Conservation (phyloP, 1,140 invertebrate species). For the Psix sp. region DNA sequence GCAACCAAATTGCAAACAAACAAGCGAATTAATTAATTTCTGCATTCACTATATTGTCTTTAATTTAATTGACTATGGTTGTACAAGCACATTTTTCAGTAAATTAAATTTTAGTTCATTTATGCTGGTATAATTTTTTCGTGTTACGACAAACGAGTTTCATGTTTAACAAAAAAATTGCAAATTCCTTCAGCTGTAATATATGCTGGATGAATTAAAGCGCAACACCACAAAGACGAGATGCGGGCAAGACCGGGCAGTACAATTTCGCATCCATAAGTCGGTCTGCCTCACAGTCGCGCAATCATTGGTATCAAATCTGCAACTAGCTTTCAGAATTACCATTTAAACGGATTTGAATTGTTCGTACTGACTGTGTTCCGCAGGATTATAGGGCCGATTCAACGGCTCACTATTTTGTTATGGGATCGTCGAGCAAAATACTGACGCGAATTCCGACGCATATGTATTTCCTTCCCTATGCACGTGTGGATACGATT, state of each 20-base stretch:
- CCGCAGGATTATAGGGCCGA: constrained; percentile 64
- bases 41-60: too few species aligned
- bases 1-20: constrained; percentile 52
- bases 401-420: constrained; percentile 48
- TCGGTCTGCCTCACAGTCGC: constrained; percentile 24
- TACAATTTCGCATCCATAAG: constrained; percentile 41
- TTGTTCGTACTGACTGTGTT: constrained; percentile 64
- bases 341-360: constrained; percentile 71
- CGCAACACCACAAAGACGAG: constrained; percentile 21
- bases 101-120: too few species aligned
- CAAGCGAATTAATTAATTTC: too few species aligned
- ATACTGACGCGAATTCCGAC: constrained; percentile 56
- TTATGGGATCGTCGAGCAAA: constrained; percentile 50
- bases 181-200: too few species aligned
- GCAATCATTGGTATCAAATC: constrained; percentile 49
- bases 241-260: constrained; percentile 4
- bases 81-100: too few species aligned
- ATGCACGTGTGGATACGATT: constrained; percentile 53
- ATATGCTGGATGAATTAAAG: constrained; percentile 15
- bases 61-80: too few species aligned
- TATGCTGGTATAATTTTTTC: not conserved
- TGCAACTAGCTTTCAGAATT: constrained; percentile 64
- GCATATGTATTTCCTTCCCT: constrained; percentile 59
- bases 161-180: too few species aligned
- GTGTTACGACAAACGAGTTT: constrained; percentile 4